These are phyloP conservation scores for Ardeotis arabs DNA, from an alignment of 2,113 vertebrate species.

Conservation along the genomic window DNA sequence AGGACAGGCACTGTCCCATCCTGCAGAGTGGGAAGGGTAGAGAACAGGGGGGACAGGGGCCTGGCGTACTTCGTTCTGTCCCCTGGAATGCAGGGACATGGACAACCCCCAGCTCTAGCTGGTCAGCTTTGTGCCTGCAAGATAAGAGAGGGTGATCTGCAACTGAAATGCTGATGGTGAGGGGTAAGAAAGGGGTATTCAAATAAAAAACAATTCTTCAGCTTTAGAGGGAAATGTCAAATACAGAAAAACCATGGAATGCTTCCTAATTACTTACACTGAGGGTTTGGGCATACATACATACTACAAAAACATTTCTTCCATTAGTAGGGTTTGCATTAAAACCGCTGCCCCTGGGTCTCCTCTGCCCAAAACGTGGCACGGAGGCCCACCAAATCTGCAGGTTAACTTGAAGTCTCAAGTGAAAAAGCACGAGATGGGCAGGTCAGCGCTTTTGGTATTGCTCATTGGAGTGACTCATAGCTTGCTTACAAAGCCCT, in stretches of 20 bases:
- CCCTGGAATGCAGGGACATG: not conserved
- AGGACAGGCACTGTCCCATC: too few species aligned
- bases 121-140: too few species aligned
- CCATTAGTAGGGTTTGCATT: not conserved
- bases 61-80: fast-evolving
- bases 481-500: not conserved
- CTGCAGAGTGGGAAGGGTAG: not conserved
- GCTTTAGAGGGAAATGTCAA: not conserved
- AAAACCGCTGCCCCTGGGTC: not conserved
- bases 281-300: not conserved
- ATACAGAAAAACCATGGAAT: not conserved
- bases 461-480: constrained; percentile 19
- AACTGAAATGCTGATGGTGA: not conserved
- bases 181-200: not conserved
- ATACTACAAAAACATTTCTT: not conserved
- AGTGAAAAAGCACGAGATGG: not conserved
- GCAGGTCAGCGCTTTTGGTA: not conserved
- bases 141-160: not conserved
- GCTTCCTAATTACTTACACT: not conserved
- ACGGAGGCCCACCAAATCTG: not conserved
- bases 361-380: not conserved
- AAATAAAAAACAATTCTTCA: not conserved
- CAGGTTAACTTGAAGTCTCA: not conserved
- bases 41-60: not conserved
- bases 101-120: not conserved